Conservation (phyloP, 2,888 invertebrate species). For the Yponomeuta plumbellus region DNA sequence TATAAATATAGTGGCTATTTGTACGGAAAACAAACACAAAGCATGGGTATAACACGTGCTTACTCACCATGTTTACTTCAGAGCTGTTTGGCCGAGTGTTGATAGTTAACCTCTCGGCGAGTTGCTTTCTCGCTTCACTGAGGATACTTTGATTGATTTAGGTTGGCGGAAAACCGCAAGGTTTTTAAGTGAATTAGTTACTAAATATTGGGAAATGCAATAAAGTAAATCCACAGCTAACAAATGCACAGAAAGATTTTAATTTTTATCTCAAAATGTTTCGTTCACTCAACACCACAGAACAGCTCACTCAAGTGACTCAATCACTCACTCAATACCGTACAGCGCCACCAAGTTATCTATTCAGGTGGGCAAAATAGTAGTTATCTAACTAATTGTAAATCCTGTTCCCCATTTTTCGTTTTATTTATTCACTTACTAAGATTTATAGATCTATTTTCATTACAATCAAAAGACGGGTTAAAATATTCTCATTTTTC, state of each 20-base stretch:
- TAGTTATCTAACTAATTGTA: no score
- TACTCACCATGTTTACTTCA: conserved; percentile 52
- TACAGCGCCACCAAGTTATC: no score
- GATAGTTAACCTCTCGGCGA: conserved; percentile 68
- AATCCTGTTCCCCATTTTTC: no score
- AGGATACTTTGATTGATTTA: conserved; percentile 37
- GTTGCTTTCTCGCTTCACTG: conserved; percentile 68
- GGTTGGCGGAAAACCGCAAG: background rate
- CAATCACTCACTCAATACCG: no score
- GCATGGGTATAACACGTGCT: conserved; percentile 30
- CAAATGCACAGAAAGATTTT: background rate
- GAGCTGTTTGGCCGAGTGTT: conserved; percentile 17
- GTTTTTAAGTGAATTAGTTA: background rate
- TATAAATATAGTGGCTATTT: background rate
- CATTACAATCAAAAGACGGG: no score
- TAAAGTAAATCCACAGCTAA: background rate
- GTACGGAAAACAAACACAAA: conserved; percentile 7
- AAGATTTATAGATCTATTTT: no score
- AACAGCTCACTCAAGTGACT: no score
- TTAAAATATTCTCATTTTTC: no score
- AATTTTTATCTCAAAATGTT: no score
- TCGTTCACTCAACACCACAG: no score
- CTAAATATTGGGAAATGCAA: background rate
- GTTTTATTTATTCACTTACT: no score
- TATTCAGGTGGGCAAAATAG: no score